These are phyloP conservation scores for Psilanteris sp. DNA, from an alignment of 1,140 invertebrate genomes.

Conservation along the genomic window DNA sequence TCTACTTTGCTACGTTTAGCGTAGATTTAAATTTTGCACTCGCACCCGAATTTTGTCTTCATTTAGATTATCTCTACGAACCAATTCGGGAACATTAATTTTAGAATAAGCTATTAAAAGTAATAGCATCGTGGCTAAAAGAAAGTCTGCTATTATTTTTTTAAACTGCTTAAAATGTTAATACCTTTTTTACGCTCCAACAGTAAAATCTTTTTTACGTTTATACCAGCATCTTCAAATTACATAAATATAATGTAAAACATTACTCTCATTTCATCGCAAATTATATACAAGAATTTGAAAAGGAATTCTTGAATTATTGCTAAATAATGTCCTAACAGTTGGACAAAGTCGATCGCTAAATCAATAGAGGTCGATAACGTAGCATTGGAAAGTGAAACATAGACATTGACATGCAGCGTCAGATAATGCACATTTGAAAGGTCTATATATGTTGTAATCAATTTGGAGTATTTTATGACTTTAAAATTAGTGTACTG, in stretches of 20 bases:
- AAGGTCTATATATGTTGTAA: too few relatives aligned
- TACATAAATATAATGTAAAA: constrained; percentile 6
- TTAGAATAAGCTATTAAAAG: constrained; percentile 13
- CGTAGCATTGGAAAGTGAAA: too few relatives aligned
- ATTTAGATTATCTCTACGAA: constrained; percentile 33
- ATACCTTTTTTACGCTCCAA: constrained; percentile 11
- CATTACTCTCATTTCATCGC: not conserved
- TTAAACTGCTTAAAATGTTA: constrained; percentile 19
- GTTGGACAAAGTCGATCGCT: too few relatives aligned
- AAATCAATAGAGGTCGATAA: too few relatives aligned
- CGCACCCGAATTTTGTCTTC: constrained; percentile 35
- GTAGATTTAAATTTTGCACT: constrained; percentile 30
- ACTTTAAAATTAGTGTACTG: too few relatives aligned
- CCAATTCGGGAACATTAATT: constrained; percentile 34
- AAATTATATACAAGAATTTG: constrained; percentile 1
- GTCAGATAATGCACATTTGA: too few relatives aligned
- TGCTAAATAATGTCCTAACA: not conserved
- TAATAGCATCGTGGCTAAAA: constrained; percentile 16
- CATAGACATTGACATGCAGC: too few relatives aligned
- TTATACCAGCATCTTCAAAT: constrained; percentile 3
- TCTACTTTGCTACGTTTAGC: constrained; percentile 37
- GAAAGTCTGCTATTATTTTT: constrained; percentile 20
- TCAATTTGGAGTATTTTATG: too few relatives aligned
- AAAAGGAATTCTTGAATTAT: too few relatives aligned
- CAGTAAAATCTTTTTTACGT: constrained; percentile 17